Conservation (phyloP, 2,797 vertebrate species). For the Lerista edwardsae region DNA sequence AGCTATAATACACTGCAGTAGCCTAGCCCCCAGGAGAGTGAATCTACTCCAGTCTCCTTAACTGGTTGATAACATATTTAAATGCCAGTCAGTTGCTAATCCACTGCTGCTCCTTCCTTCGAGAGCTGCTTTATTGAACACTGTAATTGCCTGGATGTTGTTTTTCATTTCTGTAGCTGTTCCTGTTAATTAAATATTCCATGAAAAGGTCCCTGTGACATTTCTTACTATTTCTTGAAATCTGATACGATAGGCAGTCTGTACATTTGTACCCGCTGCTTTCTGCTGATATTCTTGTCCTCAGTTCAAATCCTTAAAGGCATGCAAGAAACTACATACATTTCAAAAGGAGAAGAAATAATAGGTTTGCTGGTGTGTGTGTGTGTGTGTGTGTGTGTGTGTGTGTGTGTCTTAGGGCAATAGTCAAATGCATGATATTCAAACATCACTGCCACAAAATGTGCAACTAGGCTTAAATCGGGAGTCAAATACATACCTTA, state of each 20-base stretch:
- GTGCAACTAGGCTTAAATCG: constrained; percentile 28
- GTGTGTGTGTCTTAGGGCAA: constrained; percentile 63
- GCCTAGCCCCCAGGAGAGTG: constrained; percentile 67
- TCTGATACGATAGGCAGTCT: constrained; percentile 77
- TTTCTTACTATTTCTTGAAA: constrained; percentile 78
- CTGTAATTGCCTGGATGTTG: constrained; percentile 82
- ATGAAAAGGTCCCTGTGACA: constrained; percentile 74
- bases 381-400: constrained; percentile 75
- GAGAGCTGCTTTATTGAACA: constrained; percentile 79
- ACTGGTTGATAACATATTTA: constrained; percentile 81
- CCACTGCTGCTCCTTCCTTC: constrained; percentile 73
- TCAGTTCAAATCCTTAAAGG: constrained; percentile 84
- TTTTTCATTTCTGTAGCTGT: constrained; percentile 83
- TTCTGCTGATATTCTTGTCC: constrained; percentile 77
- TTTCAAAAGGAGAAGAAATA: constrained; percentile 77
- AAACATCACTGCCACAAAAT: constrained; percentile 17
- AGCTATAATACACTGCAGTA: constrained; percentile 67
- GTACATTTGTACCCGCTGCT: constrained; percentile 74
- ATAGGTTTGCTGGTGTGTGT: constrained; percentile 85
- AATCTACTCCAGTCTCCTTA: constrained; percentile 72
- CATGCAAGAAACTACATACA: constrained; percentile 93
- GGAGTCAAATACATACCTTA: background rate
- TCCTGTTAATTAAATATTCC: constrained; percentile 86
- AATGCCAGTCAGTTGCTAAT: constrained; percentile 80
- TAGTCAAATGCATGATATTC: constrained; percentile 57